phyloP scores from a whole-genome alignment of 2,888 invertebrate genomes.

The Adelognathus sp. region DNA sequence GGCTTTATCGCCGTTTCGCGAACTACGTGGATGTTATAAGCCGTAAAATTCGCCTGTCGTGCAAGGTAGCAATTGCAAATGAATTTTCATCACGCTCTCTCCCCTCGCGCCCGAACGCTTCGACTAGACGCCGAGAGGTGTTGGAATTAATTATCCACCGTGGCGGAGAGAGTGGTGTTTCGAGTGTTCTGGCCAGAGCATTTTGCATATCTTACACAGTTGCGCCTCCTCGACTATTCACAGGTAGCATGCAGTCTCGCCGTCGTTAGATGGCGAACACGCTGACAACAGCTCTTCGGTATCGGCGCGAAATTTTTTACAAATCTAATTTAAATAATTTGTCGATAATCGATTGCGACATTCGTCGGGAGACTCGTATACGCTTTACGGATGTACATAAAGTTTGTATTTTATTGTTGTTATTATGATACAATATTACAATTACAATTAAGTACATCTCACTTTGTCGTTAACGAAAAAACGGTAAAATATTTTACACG shows the following conservation, averaged over 20 bases:
- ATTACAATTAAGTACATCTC: conserved; percentile 43
- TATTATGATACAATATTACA: conserved; percentile 52
- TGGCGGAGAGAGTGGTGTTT: conserved; percentile 23
- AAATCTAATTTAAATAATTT: neutral
- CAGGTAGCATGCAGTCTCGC: conserved; percentile 43
- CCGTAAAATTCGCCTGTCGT: conserved; percentile 51
- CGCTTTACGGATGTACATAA: conserved; percentile 26
- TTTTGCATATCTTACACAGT: conserved; percentile 59
- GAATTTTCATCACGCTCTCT: conserved; percentile 48
- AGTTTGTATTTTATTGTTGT: conserved; percentile 40
- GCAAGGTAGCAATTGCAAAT: conserved; percentile 59
- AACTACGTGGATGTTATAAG: conserved; percentile 36
- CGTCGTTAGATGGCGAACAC: conserved; percentile 42
- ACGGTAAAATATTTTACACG: conserved; percentile 49
- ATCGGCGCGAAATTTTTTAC: conserved; percentile 3
- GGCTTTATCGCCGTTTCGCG: conserved; percentile 12
- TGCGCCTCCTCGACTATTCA: too few species aligned
- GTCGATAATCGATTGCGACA: conserved; percentile 3
- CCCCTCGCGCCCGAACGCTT: neutral
- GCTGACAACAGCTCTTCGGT: neutral
- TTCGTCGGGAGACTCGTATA: neutral
- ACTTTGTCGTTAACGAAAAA: conserved; percentile 25
- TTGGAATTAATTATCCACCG: conserved; percentile 60
- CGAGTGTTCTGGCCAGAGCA: conserved; percentile 1
- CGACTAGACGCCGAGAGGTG: conserved; percentile 49